A percentile compares a stretch with the other conserved stretches of the same genome.
Evolutionary conservation across 2,797 vertebrate genomes (phyloP).

Genomic region (Lemur catta): DNA sequence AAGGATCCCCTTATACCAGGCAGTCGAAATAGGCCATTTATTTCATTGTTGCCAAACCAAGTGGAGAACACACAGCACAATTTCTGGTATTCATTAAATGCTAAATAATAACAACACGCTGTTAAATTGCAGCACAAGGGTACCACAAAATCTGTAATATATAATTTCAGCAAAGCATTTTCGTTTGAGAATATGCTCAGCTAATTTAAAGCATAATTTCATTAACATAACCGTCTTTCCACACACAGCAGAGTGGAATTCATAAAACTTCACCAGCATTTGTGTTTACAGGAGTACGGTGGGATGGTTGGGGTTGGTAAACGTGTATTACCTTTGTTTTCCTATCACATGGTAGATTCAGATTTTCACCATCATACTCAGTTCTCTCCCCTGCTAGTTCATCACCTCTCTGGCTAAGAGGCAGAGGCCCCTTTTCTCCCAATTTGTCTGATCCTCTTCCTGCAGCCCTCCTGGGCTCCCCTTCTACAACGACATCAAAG

Average conservation of each 20-base stretch:
- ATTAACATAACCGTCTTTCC: conserved; percentile 71
- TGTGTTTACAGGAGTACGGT: conserved; percentile 1
- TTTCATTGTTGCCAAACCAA: conserved; percentile 50
- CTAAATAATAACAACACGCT: conserved; percentile 71
- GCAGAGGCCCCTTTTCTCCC: neutral
- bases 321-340: neutral
- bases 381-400: neutral
- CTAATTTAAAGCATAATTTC: conserved; percentile 78
- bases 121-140: conserved; percentile 61
- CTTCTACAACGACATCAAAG: conserved; percentile 64
- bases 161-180: conserved; percentile 70
- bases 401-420: neutral
- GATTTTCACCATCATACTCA: neutral
- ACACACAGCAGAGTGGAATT: conserved; percentile 52
- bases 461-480: conserved; percentile 46
- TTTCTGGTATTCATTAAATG: conserved; percentile 75
- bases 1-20: neutral
- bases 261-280: conserved; percentile 39
- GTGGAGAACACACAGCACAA: neutral
- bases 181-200: conserved; percentile 72
- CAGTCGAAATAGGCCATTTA: neutral
- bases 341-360: neutral
- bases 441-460: conserved; percentile 42
- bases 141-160: conserved; percentile 71
- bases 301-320: neutral